Evolutionary conservation across 2,888 invertebrate genomes (phyloP).

Genomic region (Arge pagana): DNA sequence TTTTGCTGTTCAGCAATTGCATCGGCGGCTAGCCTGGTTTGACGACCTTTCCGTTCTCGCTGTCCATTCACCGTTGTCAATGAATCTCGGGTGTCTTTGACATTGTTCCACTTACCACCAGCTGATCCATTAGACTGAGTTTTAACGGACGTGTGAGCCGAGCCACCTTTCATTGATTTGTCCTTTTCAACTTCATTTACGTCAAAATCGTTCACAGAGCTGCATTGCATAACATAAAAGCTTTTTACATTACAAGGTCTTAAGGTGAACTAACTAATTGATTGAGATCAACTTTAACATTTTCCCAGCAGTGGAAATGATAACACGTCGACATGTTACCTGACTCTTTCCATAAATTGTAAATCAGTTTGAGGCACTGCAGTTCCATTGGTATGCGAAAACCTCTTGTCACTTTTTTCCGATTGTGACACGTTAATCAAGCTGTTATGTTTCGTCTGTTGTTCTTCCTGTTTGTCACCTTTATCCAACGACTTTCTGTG

Average conservation of each 20-base stretch:
- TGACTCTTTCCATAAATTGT: constrained; percentile 60
- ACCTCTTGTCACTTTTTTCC: constrained; percentile 55
- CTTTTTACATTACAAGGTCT: no score
- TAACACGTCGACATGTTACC: no score
- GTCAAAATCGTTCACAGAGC: constrained; percentile 60
- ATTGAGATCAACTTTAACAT: no score
- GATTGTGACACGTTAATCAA: constrained; percentile 47
- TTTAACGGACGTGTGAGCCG: constrained; percentile 48
- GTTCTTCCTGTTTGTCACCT: constrained; percentile 55
- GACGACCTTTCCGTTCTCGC: constrained; percentile 55
- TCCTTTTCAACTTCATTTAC: constrained; percentile 60
- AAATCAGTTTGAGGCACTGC: constrained; percentile 55
- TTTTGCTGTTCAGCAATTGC: constrained; percentile 53
- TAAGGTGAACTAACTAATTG: no score
- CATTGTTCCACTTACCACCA: constrained; percentile 52
- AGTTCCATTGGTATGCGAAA: constrained; percentile 58
- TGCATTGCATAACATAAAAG: constrained; percentile 31
- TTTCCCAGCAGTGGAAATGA: no score
- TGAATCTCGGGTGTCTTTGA: constrained; percentile 55
- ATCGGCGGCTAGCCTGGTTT: constrained; percentile 55
- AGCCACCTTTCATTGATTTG: constrained; percentile 53
- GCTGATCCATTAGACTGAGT: constrained; percentile 55
- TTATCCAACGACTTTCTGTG: constrained; percentile 64
- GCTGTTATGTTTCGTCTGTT: constrained; percentile 51
- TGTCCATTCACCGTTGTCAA: constrained; percentile 51